phyloP scores from a whole-genome alignment of 2,113 vertebrate genomes.

The Misgurnus anguillicaudatus region DNA sequence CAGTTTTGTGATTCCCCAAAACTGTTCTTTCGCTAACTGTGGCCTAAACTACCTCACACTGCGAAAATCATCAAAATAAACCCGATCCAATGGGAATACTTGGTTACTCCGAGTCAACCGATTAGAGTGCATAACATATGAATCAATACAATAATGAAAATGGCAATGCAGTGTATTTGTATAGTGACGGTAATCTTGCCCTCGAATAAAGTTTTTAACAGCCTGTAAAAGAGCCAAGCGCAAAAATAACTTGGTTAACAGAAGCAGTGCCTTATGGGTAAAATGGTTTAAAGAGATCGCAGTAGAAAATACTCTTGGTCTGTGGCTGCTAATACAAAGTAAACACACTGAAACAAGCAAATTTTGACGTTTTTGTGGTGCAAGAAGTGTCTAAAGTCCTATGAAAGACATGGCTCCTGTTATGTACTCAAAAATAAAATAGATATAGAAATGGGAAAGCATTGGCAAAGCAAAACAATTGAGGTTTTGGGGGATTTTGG shows the following conservation, averaged over 20 bases:
- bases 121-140: not conserved
- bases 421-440: no score
- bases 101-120: not conserved
- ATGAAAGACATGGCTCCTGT: not conserved
- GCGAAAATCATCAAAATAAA: not conserved
- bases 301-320: not conserved
- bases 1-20: not conserved
- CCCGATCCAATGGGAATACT: not conserved
- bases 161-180: not conserved
- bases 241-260: not conserved
- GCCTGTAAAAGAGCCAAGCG: not conserved
- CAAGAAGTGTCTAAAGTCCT: not conserved
- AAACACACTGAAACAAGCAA: not conserved
- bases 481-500: no score
- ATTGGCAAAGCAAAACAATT: no score
- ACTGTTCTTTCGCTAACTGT: not conserved
- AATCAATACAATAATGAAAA: not conserved
- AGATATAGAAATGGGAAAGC: no score
- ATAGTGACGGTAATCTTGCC: not conserved
- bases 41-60: not conserved
- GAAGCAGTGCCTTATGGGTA: slow-evolving; percentile 5
- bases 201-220: not conserved
- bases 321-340: slow-evolving; percentile 1
- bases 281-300: not conserved
- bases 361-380: not conserved